A percentile compares a stretch with the other conserved stretches of the same genome.
These are phyloP conservation scores for Hiodon alosoides DNA, from an alignment of 2,113 vertebrate species.

Conservation along the genomic window DNA sequence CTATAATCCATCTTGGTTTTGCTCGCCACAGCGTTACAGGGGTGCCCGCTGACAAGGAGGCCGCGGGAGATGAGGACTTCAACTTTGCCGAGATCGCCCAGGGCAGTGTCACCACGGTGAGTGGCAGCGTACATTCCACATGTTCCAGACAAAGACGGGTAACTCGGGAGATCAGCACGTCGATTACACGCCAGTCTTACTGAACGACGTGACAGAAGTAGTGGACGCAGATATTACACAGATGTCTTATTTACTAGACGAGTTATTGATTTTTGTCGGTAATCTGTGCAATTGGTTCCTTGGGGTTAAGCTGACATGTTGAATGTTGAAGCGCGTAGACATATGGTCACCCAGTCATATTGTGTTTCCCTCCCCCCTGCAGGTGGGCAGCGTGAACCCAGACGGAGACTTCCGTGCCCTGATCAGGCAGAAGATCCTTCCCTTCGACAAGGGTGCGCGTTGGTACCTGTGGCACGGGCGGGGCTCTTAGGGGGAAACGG, in stretches of 20 bases:
- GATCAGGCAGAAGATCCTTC: constrained; percentile 70
- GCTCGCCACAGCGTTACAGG: constrained; percentile 58
- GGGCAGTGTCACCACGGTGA: constrained; percentile 76
- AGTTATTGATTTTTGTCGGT: too few species aligned
- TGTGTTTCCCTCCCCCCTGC: constrained; percentile 31
- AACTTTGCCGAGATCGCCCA: constrained; percentile 71
- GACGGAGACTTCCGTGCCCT: constrained; percentile 75
- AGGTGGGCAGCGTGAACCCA: constrained; percentile 91
- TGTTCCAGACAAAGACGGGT: too few species aligned
- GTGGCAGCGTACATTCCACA: constrained; percentile 25
- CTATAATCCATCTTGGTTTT: constrained; percentile 12
- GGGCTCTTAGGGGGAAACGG: not conserved
- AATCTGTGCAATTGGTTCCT: too few species aligned
- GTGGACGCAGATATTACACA: not conserved
- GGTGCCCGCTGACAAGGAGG: constrained; percentile 65
- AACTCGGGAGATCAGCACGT: too few species aligned
- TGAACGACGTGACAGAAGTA: too few species aligned
- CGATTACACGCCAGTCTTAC: too few species aligned
- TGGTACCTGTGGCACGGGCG: not conserved
- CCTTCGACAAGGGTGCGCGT: constrained; percentile 79
- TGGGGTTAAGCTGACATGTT: too few species aligned
- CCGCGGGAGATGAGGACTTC: constrained; percentile 62
- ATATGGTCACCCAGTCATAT: not conserved
- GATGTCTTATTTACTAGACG: too few species aligned
- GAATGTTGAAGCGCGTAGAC: too few species aligned